Evolutionary conservation across 2,113 vertebrate species (phyloP), one percentile per base, ranked within the genome.

Genomic region (Hucho hucho): DNA sequence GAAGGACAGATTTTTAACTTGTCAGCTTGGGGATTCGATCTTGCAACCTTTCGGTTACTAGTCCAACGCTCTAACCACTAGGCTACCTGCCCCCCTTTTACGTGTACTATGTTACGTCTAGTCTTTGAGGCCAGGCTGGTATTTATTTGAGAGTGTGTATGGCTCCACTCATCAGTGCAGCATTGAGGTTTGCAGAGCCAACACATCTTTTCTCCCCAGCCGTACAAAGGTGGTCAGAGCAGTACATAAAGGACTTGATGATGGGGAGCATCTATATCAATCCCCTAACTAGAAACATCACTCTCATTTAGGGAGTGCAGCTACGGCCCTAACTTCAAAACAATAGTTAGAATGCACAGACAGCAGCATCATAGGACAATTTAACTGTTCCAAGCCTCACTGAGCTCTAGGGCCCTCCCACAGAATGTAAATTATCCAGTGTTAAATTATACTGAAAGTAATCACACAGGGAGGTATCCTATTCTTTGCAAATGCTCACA

Each of bases 281-380:
- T 83, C 78, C 70, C 47, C 79, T 76, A 81, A 56, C 61, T 13
- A 70, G 37, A 43, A 75, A 20, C 70, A 22, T 24, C 32, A 49
- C 24, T 73, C 24, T 32, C 14, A 65, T n/a, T 32, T 0, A 37
- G 67, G 69, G n/a, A 81, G 69, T 24, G 59, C 18, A 73, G 16
- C 6, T 47, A 59, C 26, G 22, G 20, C 24, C 47, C n/a, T n/a
- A n/a, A 63, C 53, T 28, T 59, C 69, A 25, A 37, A 58, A 63
- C 28, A 37, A 61, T 4, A 28, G 28, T 58, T 56, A 28, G 70
- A 4, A 22, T 61, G 22, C 20, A 61, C 58, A 24, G n/a, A 22
- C 20, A 46, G 53, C 20, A 64, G 25, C 20, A 12, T 25, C 9
- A 63, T 63, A 11, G 22, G 7, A 7, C 37, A 14, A 56, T 18